phyloP scores from a whole-genome alignment of 2,888 invertebrate genomes.

The Biston stratarius region DNA sequence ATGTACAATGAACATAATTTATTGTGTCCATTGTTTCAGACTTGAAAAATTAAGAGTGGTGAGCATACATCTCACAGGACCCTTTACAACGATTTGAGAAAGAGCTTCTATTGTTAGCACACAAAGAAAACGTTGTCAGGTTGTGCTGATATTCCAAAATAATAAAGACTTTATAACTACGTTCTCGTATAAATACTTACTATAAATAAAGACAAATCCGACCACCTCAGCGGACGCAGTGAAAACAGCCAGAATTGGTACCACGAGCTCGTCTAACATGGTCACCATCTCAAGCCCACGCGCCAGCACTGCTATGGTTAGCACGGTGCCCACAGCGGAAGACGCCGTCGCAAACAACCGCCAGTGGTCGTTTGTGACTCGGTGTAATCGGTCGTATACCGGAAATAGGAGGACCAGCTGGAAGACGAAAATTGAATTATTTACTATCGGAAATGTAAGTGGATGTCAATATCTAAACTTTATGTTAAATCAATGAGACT shows the following conservation, averaged over 20 bases:
- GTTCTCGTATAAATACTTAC: conserved; percentile 53
- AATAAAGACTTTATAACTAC: too few species aligned
- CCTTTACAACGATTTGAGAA: too few species aligned
- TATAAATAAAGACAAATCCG: conserved; percentile 80
- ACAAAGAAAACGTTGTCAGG: too few species aligned
- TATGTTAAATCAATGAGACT: too few species aligned
- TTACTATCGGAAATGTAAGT: too few species aligned
- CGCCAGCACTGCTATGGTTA: conserved; percentile 72
- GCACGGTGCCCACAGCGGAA: conserved; percentile 74
- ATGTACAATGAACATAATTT: too few species aligned
- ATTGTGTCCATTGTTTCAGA: too few species aligned
- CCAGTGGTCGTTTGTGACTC: conserved; percentile 76
- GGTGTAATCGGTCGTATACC: conserved; percentile 75
- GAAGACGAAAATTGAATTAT: conserved; percentile 46
- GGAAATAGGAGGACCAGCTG: conserved; percentile 79
- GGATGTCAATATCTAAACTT: too few species aligned
- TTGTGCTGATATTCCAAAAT: too few species aligned
- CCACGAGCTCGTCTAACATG: conserved; percentile 70
- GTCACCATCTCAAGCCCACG: conserved; percentile 69
- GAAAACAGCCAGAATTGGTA: conserved; percentile 72
- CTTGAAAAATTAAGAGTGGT: too few species aligned
- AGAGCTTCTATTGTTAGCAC: too few species aligned
- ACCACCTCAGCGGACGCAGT: conserved; percentile 73
- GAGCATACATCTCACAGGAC: too few species aligned
- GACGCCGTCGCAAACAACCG: conserved; percentile 72